Percentiles rank a stretch among this genome's conserved stretches.
phyloP scores from a whole-genome alignment of 2,888 invertebrate species.

The Vesta saturnalis region DNA sequence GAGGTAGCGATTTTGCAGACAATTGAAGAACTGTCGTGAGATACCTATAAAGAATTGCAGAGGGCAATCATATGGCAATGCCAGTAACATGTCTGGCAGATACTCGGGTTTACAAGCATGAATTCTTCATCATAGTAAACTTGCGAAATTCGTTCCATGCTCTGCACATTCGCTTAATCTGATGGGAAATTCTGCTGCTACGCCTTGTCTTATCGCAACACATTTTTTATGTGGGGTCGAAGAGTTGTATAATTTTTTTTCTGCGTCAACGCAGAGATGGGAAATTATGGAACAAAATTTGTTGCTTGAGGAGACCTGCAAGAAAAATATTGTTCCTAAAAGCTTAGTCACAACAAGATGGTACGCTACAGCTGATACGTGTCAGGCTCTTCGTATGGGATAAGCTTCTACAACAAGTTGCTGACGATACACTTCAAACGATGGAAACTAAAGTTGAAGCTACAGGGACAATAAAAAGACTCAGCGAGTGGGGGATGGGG shows the following conservation, averaged over 20 bases:
- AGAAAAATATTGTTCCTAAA: not conserved
- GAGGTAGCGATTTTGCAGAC: not conserved
- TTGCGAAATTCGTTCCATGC: not conserved
- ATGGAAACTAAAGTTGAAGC: too few relatives aligned
- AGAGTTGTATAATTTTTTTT: not conserved
- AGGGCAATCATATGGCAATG: not conserved
- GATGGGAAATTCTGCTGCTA: not conserved
- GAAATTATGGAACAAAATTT: slow-evolving; percentile 1
- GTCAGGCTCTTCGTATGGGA: not conserved
- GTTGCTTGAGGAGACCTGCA: not conserved
- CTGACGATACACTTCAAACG: too few relatives aligned
- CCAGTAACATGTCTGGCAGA: not conserved
- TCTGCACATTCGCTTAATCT: not conserved
- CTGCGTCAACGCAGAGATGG: not conserved
- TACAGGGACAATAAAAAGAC: too few relatives aligned
- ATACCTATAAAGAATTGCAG: not conserved
- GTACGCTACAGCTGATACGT: too few relatives aligned
- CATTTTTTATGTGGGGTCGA: not conserved
- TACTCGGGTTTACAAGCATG: not conserved
- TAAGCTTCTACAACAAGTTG: not conserved
- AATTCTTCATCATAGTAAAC: not conserved
- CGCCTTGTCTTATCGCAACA: not conserved
- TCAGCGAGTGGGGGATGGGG: too few relatives aligned
- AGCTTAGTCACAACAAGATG: not conserved
- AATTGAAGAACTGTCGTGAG: too few relatives aligned